phyloP scores from a whole-genome alignment of 2,113 vertebrate genomes.

The Oplegnathus fasciatus region DNA sequence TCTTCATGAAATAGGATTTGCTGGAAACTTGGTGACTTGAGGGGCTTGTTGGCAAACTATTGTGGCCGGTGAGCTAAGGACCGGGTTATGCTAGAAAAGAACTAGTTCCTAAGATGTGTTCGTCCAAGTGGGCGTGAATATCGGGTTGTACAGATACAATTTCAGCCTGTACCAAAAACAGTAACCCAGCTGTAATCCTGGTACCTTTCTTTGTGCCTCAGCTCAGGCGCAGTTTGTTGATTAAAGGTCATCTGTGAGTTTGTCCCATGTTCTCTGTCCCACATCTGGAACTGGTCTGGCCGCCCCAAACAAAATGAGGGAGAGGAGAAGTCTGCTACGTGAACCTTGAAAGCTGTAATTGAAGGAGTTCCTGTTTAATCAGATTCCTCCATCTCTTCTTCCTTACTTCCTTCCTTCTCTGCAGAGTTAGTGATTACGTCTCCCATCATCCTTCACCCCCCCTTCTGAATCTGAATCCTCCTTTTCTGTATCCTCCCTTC shows the following conservation, averaged over 20 bases:
- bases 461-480: background rate
- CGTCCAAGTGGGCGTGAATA: no score
- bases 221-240: conserved; percentile 47
- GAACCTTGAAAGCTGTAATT: conserved; percentile 75
- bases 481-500: background rate
- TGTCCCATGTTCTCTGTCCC: conserved; percentile 35
- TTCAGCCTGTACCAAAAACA: background rate
- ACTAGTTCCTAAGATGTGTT: no score
- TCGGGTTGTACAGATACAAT: background rate
- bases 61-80: no score
- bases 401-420: conserved; percentile 57
- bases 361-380: conserved; percentile 79
- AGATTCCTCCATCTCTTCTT: conserved; percentile 68
- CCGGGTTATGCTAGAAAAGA: no score
- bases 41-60: background rate
- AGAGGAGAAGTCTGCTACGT: conserved; percentile 60
- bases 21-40: background rate
- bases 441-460: conserved; percentile 28
- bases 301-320: conserved; percentile 57
- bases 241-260: conserved; percentile 60
- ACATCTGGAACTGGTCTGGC: conserved; percentile 78
- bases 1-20: background rate
- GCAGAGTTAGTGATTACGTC: conserved; percentile 57
- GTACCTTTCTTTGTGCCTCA: background rate
- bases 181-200: background rate